Base-by-base conservation (phyloP, 2,113 vertebrate genomes). In the Rhinichthys klamathensis region DNA sequence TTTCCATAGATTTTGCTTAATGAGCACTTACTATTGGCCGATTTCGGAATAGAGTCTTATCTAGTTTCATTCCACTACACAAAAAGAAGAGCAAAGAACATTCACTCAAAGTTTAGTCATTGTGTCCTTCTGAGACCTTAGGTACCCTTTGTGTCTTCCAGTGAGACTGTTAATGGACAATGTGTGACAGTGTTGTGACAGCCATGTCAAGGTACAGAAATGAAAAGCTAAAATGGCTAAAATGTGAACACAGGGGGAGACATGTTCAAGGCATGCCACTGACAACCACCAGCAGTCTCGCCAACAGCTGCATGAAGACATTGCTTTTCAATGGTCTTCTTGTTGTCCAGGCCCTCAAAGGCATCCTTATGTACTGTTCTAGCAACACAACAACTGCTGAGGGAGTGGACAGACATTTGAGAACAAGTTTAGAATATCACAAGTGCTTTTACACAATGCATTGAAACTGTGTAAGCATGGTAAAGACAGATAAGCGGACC, bases 281-380 rank as follows among this genome's bases (percentile, higher is more conserved):
- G 54, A 56, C 54, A 56, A 77, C 83, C 35, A 84, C 49, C 23
- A 82, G 77, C 32, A 80, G 89, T 87, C 88, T 88, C 67, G 65
- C 81, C 86, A 86, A 91, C 93, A 94, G 92, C 94, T 93, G 84
- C 87, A 86, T 70, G 3, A 58, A 89, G 88, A 90, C 88, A 83
- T 89, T 85, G 85, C 87, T 75, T 86, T 80, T 92, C 89, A 89
- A 88, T 79, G 46, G 73, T 35, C 27, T 89, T 90, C 87, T 90
- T 89, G 82, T 91, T 88, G 85, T 85, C 76, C 51, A 63, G 70
- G 13, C 80, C 78, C 86, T 89, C 80, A 86, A 89, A 90, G 54
- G 35, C 65, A 89, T 87, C 87, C 78, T 84, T 87, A 63, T 87
- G 76, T 80, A 79, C 56, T 90, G 87, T 90, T 86, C 89, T 85